phyloP scores from a whole-genome alignment of 1,140 invertebrate species.

The Cardiocondyla obscurior region DNA sequence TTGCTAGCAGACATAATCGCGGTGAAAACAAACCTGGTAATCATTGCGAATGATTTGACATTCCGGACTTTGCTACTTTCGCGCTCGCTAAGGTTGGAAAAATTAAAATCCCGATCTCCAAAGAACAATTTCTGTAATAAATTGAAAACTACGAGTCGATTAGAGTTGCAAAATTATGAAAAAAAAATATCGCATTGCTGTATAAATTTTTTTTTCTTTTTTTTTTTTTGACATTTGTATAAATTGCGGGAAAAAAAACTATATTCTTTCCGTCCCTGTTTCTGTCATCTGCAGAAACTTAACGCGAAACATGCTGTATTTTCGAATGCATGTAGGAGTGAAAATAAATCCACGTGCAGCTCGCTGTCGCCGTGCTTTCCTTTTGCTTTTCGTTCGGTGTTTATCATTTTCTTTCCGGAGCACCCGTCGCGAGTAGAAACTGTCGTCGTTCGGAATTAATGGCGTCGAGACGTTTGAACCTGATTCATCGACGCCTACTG shows the following conservation, averaged over 20 bases:
- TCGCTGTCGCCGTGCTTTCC: constrained; percentile 50
- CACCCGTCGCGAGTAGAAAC: constrained; percentile 60
- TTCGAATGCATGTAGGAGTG: constrained; percentile 3
- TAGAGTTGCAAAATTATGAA: not conserved
- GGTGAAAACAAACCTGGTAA: not conserved
- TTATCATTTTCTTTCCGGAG: constrained; percentile 65
- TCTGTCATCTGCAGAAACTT: not conserved
- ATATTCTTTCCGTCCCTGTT: not conserved
- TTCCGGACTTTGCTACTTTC: not conserved
- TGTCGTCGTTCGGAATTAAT: constrained; percentile 61
- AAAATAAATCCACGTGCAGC: constrained; percentile 64
- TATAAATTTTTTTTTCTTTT: too few relatives aligned
- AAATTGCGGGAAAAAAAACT: not conserved
- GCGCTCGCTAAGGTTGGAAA: not conserved
- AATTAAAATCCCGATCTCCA: not conserved
- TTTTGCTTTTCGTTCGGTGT: constrained; percentile 54
- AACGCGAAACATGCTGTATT: not conserved
- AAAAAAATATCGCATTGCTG: not conserved
- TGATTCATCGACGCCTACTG: constrained; percentile 60
- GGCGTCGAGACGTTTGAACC: constrained; percentile 63
- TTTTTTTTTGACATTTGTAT: not conserved
- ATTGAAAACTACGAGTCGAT: not conserved
- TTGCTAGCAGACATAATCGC: constrained; percentile 1
- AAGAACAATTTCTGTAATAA: not conserved
- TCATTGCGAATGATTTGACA: constrained; percentile 18